These are phyloP conservation scores for Apteryx mantelli DNA, from an alignment of 2,113 vertebrate species.

Conservation along the genomic window DNA sequence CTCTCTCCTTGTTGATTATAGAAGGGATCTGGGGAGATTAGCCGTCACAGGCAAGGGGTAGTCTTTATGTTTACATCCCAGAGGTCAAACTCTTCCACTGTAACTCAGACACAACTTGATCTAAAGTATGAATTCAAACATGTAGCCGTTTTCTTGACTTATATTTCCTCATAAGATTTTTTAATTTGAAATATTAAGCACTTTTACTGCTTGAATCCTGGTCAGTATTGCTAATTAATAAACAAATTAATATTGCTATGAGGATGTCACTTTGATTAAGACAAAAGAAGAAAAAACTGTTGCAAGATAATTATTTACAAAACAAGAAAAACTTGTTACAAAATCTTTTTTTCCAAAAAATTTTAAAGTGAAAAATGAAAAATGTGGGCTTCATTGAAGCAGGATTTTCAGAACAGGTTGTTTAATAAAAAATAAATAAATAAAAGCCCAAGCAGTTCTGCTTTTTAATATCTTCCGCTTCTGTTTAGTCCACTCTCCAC, in stretches of 20 bases:
- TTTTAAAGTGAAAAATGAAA: background rate
- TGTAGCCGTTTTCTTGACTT: background rate
- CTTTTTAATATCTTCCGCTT: slow-evolving; percentile 2
- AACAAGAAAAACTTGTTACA: background rate
- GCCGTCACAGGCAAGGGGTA: background rate
- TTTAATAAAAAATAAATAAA: background rate
- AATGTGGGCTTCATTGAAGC: background rate
- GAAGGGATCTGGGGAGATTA: background rate
- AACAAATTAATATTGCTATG: background rate
- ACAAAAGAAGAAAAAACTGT: background rate
- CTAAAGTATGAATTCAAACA: background rate
- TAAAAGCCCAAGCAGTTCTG: background rate
- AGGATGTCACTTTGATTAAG: background rate
- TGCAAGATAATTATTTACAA: background rate
- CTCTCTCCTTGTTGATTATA: background rate
- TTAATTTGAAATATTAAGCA: background rate
- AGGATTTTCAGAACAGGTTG: background rate
- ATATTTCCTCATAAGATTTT: background rate
- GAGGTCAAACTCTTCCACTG: background rate
- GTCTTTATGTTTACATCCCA: background rate
- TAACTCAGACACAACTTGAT: background rate
- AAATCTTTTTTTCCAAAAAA: background rate
- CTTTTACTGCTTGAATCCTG: background rate
- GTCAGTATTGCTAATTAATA: background rate
- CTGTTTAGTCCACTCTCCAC: background rate